phyloP scores from a whole-genome alignment of 2,888 invertebrate species.

The Amphimallon solstitiale region DNA sequence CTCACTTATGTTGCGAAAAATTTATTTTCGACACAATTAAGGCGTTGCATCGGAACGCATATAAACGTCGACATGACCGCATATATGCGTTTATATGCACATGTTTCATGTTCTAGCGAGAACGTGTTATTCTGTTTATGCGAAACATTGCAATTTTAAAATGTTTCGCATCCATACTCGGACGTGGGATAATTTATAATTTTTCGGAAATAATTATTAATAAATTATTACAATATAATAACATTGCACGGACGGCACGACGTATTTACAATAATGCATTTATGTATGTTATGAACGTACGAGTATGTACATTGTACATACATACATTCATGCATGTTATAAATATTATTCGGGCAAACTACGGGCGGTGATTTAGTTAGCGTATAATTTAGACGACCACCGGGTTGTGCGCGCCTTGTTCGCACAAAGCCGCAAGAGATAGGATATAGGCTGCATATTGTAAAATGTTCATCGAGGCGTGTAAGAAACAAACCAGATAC shows the following conservation, averaged over 20 bases:
- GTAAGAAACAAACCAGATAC: slow-evolving; percentile 58
- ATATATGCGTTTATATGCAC: not conserved
- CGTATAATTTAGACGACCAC: slow-evolving; percentile 11
- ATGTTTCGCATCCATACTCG: slow-evolving; percentile 38
- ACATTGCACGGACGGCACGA: too few species aligned
- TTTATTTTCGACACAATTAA: too few species aligned
- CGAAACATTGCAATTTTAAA: slow-evolving; percentile 42
- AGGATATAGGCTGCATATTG: slow-evolving; percentile 34
- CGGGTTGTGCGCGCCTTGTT: slow-evolving; percentile 9
- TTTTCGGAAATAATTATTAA: slow-evolving; percentile 1
- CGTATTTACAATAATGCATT: too few species aligned
- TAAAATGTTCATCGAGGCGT: slow-evolving; percentile 47
- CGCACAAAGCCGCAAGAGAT: not conserved
- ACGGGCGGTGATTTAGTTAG: slow-evolving; percentile 12
- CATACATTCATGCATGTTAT: too few species aligned
- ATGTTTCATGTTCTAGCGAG: slow-evolving; percentile 36
- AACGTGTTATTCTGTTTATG: slow-evolving; percentile 36
- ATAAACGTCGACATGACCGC: too few species aligned
- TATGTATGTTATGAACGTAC: too few species aligned
- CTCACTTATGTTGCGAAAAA: too few species aligned
- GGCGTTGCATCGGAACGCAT: too few species aligned
- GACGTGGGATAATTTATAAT: too few species aligned
- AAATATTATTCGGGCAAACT: slow-evolving; percentile 6
- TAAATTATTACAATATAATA: not conserved
- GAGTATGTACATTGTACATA: slow-evolving; percentile 15